Base-by-base conservation (phyloP, 2,797 vertebrate genomes). In the Urophycis tenuis region DNA sequence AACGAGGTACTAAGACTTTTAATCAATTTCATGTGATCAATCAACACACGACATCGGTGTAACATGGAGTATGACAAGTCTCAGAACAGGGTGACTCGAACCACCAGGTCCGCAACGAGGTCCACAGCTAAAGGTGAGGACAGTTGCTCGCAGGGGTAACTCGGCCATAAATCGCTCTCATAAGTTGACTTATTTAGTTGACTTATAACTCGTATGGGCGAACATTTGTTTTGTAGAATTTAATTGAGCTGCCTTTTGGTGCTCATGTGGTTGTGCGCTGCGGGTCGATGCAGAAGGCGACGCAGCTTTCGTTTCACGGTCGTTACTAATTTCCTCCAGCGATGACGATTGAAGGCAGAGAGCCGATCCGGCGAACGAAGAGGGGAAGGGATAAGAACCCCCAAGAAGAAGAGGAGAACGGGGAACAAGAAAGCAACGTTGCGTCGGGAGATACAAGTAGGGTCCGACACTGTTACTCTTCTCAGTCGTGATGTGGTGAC, bases 341-440 rank as follows among this genome's bases (percentile, higher is more conserved):
- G 8, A 0, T 79, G 22, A 29, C 0, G 8, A 5, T 71, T 71
- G 86, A 86, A 14, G 45, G 83, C 39, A 90, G 83, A 29, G 81
- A 84, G 1, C 86, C 89, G 8, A 7, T 93, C 0, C 92, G 88
- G 75, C 87, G 89, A 76, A 87, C 53, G 15, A 87, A 72, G 70
- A 83, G 29, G 6, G 4, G 1, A 1, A 5, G 3, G 12, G 76
- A 76, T 70, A 80, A n/a, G 0, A 39, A 39, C 31, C 35, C 69
- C 31, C 53, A 82, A 11, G 35, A 30, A 17, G 3, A 74, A 78
- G 73, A 67, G 32, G 81, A 90, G 33, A 91, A 88, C 73, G 87
- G 84, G 0, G 85, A 85, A 49, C 80, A 75, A 60, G 83, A 86
- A 71, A 15, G 9, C 10, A 83, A 86, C 14, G 81, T 67, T 7